Conservation (phyloP, 2,888 invertebrate species). For the Netelia inedita region DNA sequence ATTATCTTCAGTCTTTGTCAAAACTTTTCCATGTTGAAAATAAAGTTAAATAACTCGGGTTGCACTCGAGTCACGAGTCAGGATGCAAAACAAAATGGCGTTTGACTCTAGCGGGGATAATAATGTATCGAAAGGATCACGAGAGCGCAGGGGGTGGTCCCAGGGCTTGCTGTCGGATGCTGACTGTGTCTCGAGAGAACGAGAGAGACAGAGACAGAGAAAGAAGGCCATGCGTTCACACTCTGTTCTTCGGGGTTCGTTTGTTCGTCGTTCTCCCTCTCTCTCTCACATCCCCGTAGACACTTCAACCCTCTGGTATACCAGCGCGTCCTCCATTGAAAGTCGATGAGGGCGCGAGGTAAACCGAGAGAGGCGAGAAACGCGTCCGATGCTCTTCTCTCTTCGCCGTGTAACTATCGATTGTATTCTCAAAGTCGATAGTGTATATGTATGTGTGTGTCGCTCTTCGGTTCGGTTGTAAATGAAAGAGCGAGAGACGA, state of each 20-base stretch:
- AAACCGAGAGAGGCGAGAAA: conserved; percentile 53
- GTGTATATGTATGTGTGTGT: conserved; percentile 8
- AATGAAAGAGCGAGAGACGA: conserved; percentile 36
- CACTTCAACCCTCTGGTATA: conserved; percentile 62
- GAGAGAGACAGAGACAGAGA: conserved; percentile 13
- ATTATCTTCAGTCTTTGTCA: background rate
- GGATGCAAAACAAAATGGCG: conserved; percentile 81
- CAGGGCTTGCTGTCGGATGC: conserved; percentile 30
- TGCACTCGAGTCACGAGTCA: conserved; percentile 72
- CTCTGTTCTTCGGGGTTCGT: conserved; percentile 43
- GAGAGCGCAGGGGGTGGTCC: conserved; percentile 43
- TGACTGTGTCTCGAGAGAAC: conserved; percentile 56
- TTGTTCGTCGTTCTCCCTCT: conserved; percentile 32
- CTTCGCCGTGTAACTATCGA: conserved; percentile 50
- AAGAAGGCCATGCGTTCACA: conserved; percentile 34
- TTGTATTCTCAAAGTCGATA: conserved; percentile 51
- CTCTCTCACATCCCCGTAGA: conserved; percentile 59
- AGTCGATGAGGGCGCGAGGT: conserved; percentile 74
- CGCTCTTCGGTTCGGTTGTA: background rate
- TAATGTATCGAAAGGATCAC: conserved; percentile 57
- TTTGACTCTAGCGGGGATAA: conserved; percentile 56
- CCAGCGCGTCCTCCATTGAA: conserved; percentile 71
- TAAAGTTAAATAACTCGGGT: conserved; percentile 9
- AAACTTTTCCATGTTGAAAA: background rate
- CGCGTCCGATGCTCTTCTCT: conserved; percentile 39